phyloP scores from a whole-genome alignment of 1,140 invertebrate genomes.

The Antheraea mylitta region DNA sequence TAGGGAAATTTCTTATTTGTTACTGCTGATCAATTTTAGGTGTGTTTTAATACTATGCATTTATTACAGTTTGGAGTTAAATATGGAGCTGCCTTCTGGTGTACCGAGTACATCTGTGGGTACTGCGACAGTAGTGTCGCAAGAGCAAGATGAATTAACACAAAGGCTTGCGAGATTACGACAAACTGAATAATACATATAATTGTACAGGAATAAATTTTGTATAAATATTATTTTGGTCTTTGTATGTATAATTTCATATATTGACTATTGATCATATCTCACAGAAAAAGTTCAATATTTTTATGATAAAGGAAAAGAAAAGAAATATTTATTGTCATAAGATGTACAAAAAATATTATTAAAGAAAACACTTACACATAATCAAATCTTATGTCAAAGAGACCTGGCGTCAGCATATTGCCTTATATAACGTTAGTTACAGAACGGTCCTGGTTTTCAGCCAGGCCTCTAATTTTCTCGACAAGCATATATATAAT shows the following conservation, averaged over 20 bases:
- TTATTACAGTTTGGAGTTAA: slow-evolving; percentile 92
- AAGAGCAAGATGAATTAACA: slow-evolving; percentile 97
- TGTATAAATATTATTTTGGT: background rate
- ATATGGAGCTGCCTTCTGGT: slow-evolving; percentile 96
- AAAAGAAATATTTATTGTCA: too few species aligned
- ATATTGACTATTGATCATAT: background rate
- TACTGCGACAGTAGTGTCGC: slow-evolving; percentile 84
- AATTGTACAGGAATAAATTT: background rate
- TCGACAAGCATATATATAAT: too few species aligned
- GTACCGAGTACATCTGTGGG: slow-evolving; percentile 87
- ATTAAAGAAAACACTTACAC: too few species aligned
- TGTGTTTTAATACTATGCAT: background rate
- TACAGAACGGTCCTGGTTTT: too few species aligned
- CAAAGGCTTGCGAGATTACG: slow-evolving; percentile 95
- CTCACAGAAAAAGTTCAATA: background rate
- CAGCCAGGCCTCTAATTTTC: too few species aligned
- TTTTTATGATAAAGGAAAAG: background rate
- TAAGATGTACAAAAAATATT: too few species aligned
- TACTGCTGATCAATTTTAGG: too few species aligned
- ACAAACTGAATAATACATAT: slow-evolving; percentile 81
- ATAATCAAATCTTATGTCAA: too few species aligned
- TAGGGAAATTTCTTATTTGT: too few species aligned
- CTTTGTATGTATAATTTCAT: background rate
- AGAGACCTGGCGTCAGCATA: too few species aligned
- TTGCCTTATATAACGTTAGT: background rate